Base-by-base conservation (phyloP, 2,113 vertebrate species). In the Willisornis vidua region DNA sequence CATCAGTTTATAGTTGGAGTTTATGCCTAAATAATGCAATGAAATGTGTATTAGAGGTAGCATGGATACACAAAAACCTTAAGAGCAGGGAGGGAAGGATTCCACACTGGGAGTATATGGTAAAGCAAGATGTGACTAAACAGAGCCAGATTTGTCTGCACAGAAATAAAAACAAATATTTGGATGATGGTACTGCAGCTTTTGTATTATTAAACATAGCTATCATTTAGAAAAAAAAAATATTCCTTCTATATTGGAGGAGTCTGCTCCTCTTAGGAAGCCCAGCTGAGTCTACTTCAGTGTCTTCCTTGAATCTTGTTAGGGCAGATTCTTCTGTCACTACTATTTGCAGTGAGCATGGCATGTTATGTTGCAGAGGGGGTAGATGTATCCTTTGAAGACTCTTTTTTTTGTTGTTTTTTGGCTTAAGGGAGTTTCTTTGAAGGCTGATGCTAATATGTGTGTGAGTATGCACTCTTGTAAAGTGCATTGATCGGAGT, bases 81-180 rank as follows among this genome's bases (percentile, higher is more conserved):
- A 49, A 67, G 87, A 85, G 63, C 26, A 6, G 18, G 9, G 48
- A 80, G 54, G 52, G 45, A 88, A 84, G n/a, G 57, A 72, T 84
- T 89, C 24, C 29, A 63, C 5, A 3, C 54, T 89, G 57, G 58
- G 90, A 94, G 22, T 46, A 25, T 70, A 35, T 26, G 55, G 43
- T 31, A 83, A 70, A 91, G 55, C 54, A 86, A 80, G 71, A 85
- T 74, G 75, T 87, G 85, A 85, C 68, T 85, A 67, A 94, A 73
- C 73, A 78, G 70, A 72, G 45, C 26, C 83, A 73, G 61, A 82
- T 73, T 96, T 96, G 93, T 68, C 75, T 81, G 68, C 37, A 72
- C 54, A 54, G 80, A 84, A 89, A 83, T 72, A 90, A 95, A 95
- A 95, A 72, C 77, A 94, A 96, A 85, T 92, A 94, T 93, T 93